Evolutionary conservation across 1,140 invertebrate genomes (phyloP), one percentile per base, ranked within the genome.

Genomic region (Triops cancriformis): DNA sequence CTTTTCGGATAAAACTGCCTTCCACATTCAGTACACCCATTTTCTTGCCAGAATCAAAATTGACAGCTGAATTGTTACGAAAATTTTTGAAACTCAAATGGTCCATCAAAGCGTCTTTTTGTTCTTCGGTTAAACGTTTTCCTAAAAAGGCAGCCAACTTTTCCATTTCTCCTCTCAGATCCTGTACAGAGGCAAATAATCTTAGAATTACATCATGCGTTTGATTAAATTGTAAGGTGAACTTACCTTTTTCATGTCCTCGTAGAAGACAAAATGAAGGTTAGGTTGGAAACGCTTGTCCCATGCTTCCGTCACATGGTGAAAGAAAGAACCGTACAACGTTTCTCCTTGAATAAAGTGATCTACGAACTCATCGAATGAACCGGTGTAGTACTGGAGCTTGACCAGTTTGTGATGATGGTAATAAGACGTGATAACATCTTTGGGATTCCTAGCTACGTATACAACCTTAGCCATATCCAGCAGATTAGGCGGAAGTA

Each of bases 341-440:
- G 41, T 64, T 64, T 64, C 28, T 31, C 72, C 51, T 64, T 26
- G 0, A n/a, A 79, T 18, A 72, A 79, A 79, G 26, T 18, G 37
- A 1, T 78, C 78, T 23, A 72, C 3, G 14, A 78, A 78, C 18
- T 78, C 31, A 37, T 37, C 31, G 2, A 72, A 72, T 72, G 64
- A 79, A 3, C 84, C 85, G 3, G 75, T 78, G 79, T 81, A 87
- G 45, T 81, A 80, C 18, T 82, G 37, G 26, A 76, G 91, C 77
- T 88, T 88, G 74, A 72, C 4, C 64, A 26, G 6, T 11, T 89
- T 87, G 83, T 93, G 91, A 43, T 94, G 88, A 84, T 94, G 89
- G 82, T 91, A 96, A 83, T 91, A 94, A 0, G 93, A 95, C 0
- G 95, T 91, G 5, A 89, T 92, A 0, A 94, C 91, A 83, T 95